These are phyloP conservation scores for Geotrypetes seraphini DNA, from an alignment of 2,797 vertebrate species.

Conservation along the genomic window DNA sequence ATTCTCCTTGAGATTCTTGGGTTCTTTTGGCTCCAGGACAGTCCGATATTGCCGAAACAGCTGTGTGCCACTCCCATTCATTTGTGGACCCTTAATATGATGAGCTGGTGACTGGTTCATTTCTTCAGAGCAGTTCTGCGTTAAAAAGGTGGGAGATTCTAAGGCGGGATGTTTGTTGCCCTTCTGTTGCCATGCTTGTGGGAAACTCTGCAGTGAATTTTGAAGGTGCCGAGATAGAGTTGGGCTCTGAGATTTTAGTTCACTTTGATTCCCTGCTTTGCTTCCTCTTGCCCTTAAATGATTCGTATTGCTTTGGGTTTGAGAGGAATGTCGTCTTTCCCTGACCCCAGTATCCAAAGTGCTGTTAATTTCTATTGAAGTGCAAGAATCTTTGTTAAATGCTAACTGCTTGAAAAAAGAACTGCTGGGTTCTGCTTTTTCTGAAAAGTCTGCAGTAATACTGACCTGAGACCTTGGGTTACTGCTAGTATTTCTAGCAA, in stretches of 20 bases:
- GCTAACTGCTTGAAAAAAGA: conserved; percentile 57
- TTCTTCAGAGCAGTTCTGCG: conserved; percentile 24
- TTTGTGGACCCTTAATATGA: conserved; percentile 21
- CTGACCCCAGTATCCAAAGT: conserved; percentile 31
- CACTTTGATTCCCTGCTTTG: conserved; percentile 33
- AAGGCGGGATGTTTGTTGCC: conserved; percentile 26
- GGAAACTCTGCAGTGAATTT: conserved; percentile 41
- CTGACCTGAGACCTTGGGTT: conserved; percentile 52
- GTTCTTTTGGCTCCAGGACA: conserved; percentile 32
- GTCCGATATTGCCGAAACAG: conserved; percentile 33
- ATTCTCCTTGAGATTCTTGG: conserved; percentile 24
- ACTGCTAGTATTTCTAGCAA: conserved; percentile 51
- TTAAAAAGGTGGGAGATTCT: conserved; percentile 3
- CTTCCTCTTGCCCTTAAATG: conserved; percentile 43
- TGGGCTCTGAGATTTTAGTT: conserved; percentile 23
- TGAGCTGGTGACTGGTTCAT: conserved; percentile 18
- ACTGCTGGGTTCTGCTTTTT: conserved; percentile 54
- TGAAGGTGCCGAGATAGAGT: conserved; percentile 18
- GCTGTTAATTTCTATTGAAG: conserved; percentile 39
- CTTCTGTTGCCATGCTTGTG: conserved; percentile 48
- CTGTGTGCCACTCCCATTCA: conserved; percentile 6
- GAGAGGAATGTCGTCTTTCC: conserved; percentile 41
- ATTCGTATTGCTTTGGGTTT: conserved; percentile 31
- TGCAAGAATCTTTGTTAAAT: conserved; percentile 61
- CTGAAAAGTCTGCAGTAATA: conserved; percentile 47